phyloP scores from a whole-genome alignment of 2,888 invertebrate genomes.

The Tetragnatha montana region DNA sequence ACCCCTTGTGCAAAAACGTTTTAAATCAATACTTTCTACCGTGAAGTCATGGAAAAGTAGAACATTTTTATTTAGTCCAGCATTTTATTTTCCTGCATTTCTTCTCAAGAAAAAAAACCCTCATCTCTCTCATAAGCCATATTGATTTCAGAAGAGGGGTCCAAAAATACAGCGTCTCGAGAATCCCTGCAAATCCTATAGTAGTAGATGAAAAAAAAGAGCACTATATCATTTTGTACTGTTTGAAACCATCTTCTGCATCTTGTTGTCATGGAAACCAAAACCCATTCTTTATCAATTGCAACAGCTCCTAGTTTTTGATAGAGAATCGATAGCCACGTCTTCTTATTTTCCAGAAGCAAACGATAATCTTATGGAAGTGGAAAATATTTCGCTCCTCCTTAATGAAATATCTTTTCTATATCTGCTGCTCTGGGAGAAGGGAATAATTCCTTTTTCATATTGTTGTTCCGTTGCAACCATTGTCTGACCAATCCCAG shows the following conservation, averaged over 20 bases:
- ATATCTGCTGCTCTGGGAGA: neutral
- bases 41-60: neutral
- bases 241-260: slow-evolving; percentile 19
- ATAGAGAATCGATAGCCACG: slow-evolving; percentile 48
- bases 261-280: slow-evolving; percentile 23
- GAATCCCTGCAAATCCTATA: neutral
- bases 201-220: neutral
- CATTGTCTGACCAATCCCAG: neutral
- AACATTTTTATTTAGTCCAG: neutral
- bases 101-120: neutral
- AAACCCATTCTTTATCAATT: slow-evolving; percentile 28
- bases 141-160: neutral
- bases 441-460: neutral
- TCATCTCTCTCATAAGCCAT: neutral
- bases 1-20: neutral
- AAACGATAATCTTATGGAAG: slow-evolving; percentile 7
- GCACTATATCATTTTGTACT: slow-evolving; percentile 1
- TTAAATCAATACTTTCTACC: neutral
- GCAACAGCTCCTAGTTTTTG: slow-evolving; percentile 34
- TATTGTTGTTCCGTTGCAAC: neutral
- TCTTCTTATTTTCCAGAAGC: slow-evolving; percentile 4
- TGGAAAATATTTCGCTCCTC: slow-evolving; percentile 17
- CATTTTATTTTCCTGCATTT: neutral
- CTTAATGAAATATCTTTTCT: slow-evolving; percentile 8
- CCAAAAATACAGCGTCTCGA: neutral